These are phyloP conservation scores for Labeo calbasu DNA, from an alignment of 2,797 vertebrate species.

Conservation along the genomic window DNA sequence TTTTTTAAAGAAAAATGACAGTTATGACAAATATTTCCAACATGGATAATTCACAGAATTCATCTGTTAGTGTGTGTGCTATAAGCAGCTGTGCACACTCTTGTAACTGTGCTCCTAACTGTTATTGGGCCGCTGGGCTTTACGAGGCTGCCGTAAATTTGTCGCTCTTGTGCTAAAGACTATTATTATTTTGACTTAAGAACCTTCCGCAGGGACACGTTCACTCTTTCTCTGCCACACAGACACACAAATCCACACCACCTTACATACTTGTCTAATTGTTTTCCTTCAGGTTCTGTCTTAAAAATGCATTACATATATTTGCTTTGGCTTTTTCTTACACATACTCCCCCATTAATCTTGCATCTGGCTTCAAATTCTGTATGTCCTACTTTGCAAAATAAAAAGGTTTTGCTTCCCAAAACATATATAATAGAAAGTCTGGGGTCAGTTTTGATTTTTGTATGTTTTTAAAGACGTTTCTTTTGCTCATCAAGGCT, in stretches of 20 bases:
- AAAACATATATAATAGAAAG: not conserved
- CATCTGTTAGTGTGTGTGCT: conserved; percentile 17
- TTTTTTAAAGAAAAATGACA: not conserved
- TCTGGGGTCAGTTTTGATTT: too few relatives aligned
- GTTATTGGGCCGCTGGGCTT: conserved; percentile 36
- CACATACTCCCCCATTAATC: too few relatives aligned
- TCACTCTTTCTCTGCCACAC: conserved; percentile 33
- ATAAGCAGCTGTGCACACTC: conserved; percentile 44
- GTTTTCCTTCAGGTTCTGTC: not conserved
- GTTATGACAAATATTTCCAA: conserved; percentile 18
- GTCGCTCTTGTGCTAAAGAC: conserved; percentile 42
- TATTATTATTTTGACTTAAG: conserved; percentile 47
- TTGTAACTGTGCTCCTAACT: conserved; percentile 23
- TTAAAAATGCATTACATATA: not conserved
- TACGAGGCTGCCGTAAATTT: conserved; percentile 55
- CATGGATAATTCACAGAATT: not conserved
- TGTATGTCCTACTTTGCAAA: not conserved
- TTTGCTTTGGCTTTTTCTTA: not conserved
- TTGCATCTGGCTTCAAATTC: not conserved
- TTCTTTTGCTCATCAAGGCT: not conserved
- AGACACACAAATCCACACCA: conserved; percentile 37
- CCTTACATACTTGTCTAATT: not conserved
- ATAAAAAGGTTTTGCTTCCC: not conserved
- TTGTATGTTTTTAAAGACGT: not conserved
- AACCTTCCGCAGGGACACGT: conserved; percentile 31